Base-by-base conservation (phyloP, 2,888 invertebrate species). In the Parnassius orleans region DNA sequence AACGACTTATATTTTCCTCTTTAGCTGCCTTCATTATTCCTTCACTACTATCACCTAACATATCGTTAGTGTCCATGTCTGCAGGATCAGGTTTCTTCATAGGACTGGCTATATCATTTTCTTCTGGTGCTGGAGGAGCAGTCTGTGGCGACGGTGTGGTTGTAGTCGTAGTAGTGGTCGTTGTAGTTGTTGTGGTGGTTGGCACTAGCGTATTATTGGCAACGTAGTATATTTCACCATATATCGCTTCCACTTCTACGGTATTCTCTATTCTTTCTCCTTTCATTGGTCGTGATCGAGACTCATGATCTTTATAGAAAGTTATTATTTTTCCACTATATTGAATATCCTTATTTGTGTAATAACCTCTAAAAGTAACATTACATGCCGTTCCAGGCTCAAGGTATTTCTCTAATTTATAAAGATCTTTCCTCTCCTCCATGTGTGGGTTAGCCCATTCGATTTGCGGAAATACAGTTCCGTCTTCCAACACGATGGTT, bases 311-410 rank as follows among this genome's bases (percentile, higher is more conserved):
- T 65, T 93, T 92, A 79, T 95, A 96, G 64, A 92, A 89, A 1
- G 96, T 95, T 57, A 94, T 93, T 51, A 97, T 86, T 64, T 93
- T 94, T 7, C 95, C 96, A 41, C 92, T 93, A 77, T 96, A 97
- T 43, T 95, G 95, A 0, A 95, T 93, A 70, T 97, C 96, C 60
- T 94, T 92, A 65, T 95, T 94, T 0, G 95, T 95, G 72, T 94
- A 93, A 75, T 95, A 95, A 2, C 95, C 97, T 58, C 91, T 92
- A 15, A 97, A 92, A 0, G 96, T 96, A 0, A 97, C 96, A 80
- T 97, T 97, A 57, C 96, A 94, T 2, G 95, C 96, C 0, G 97
- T 97, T 42, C 96, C 96, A 3, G 95, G 95, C 78, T 94, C 94
- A 61, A 97, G 84, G 74, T 92, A 93, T 65, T 94, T 93, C 76